Percentiles rank a stretch among this genome's conserved stretches.
Evolutionary conservation across 2,888 invertebrate species (phyloP).

Genomic region (Hirudinaria manillensis): DNA sequence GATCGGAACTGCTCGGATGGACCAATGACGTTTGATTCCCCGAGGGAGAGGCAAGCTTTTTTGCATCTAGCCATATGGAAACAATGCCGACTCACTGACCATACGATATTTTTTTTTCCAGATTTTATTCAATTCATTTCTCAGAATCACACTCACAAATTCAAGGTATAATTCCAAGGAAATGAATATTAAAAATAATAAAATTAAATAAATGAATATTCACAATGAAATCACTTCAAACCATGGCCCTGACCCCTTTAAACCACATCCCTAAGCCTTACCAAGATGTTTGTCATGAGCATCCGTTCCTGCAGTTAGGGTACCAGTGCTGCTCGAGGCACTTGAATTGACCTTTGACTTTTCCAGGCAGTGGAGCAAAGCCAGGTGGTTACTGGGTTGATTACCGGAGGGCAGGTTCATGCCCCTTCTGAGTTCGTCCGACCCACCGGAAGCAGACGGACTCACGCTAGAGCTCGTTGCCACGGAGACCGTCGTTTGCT

Average conservation of each 20-base stretch:
- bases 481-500: not conserved
- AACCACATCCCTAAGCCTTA: not conserved
- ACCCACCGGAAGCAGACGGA: conserved; percentile 3
- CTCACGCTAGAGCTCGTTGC: conserved; percentile 7
- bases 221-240: too few species aligned
- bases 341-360: conserved; percentile 35
- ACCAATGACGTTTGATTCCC: conserved; percentile 6
- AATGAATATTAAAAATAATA: conserved; percentile 1
- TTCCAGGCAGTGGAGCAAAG: not conserved
- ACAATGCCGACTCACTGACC: too few species aligned
- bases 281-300: conserved; percentile 32
- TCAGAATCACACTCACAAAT: too few species aligned
- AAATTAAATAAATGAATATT: too few species aligned
- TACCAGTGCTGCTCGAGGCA: conserved; percentile 42
- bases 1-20: not conserved
- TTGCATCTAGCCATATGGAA: not conserved
- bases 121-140: too few species aligned
- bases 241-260: too few species aligned
- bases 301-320: conserved; percentile 42
- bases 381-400: not conserved
- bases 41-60: not conserved
- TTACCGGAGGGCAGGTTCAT: not conserved
- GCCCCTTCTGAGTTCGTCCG: conserved; percentile 16
- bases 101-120: too few species aligned
- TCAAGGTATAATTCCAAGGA: too few species aligned